Evolutionary conservation across 2,797 vertebrate genomes (phyloP).

Genomic region (Rousettus madagascariensis): DNA sequence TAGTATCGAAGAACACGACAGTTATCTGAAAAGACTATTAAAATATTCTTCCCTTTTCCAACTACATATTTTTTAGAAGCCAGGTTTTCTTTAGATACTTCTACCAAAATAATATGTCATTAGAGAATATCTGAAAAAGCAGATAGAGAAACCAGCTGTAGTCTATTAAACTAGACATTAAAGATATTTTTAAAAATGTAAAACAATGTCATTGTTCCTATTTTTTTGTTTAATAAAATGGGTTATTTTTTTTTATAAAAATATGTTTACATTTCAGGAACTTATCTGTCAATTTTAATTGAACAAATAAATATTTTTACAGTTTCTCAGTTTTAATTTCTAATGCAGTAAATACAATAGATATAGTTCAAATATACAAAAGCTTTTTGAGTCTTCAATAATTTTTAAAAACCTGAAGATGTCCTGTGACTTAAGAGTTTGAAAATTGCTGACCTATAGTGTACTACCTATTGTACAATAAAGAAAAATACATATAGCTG

Average conservation of each 20-base stretch:
- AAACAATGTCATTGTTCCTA: background rate
- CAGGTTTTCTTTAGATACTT: background rate
- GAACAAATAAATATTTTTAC: background rate
- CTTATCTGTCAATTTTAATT: background rate
- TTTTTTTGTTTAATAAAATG: slow-evolving; percentile 10
- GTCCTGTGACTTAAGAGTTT: background rate
- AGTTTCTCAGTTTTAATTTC: background rate
- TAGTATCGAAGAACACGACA: background rate
- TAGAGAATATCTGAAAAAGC: background rate
- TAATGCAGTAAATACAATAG: background rate
- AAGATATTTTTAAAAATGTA: background rate
- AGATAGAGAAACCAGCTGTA: background rate
- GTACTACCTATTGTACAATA: background rate
- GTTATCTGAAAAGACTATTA: background rate
- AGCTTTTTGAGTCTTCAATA: background rate
- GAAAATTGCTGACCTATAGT: background rate
- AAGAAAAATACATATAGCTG: background rate
- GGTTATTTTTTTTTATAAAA: background rate
- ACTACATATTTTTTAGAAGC: background rate
- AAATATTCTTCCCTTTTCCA: background rate
- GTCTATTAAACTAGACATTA: background rate
- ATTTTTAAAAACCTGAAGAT: background rate
- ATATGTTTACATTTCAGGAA: background rate
- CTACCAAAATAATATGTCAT: background rate
- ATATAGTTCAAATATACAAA: background rate